A percentile compares a stretch with the other conserved stretches of the same genome.
Conservation (phyloP, 1,140 invertebrate species). For the Agrilus planipennis region DNA sequence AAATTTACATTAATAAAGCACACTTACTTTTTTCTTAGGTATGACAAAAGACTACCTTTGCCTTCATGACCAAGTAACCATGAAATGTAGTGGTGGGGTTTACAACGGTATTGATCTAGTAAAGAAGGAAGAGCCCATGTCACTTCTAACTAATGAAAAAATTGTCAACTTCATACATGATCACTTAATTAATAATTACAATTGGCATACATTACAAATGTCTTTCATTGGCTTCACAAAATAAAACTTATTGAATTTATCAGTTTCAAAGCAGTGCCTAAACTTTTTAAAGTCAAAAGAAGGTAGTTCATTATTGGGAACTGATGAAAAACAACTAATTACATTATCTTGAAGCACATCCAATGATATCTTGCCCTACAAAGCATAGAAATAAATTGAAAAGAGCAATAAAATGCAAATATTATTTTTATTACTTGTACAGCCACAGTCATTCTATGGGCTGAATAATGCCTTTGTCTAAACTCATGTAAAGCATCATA, state of each 20-base stretch:
- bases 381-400: not conserved
- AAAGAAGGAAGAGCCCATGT: constrained; percentile 72
- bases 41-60: constrained; percentile 71
- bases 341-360: constrained; percentile 61
- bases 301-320: constrained; percentile 50
- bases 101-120: constrained; percentile 57
- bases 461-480: constrained; percentile 70
- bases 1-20: constrained; percentile 1
- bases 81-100: constrained; percentile 68
- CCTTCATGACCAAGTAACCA: constrained; percentile 83
- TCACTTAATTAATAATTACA: not conserved
- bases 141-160: constrained; percentile 49
- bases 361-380: constrained; percentile 62
- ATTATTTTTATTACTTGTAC: constrained; percentile 45
- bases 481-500: constrained; percentile 64
- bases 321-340: constrained; percentile 45
- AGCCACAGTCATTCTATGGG: constrained; percentile 78
- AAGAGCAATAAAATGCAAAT: not conserved
- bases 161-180: too few species aligned
- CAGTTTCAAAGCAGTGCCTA: constrained; percentile 45
- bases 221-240: constrained; percentile 73
- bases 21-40: constrained; percentile 59
- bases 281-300: constrained; percentile 44
- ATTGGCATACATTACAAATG: constrained; percentile 41
- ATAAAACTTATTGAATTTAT: constrained; percentile 59